A percentile compares a stretch with the other conserved stretches of the same genome.
Conservation (phyloP, 1,140 invertebrate genomes). For the Muscidifurax raptorellus region DNA sequence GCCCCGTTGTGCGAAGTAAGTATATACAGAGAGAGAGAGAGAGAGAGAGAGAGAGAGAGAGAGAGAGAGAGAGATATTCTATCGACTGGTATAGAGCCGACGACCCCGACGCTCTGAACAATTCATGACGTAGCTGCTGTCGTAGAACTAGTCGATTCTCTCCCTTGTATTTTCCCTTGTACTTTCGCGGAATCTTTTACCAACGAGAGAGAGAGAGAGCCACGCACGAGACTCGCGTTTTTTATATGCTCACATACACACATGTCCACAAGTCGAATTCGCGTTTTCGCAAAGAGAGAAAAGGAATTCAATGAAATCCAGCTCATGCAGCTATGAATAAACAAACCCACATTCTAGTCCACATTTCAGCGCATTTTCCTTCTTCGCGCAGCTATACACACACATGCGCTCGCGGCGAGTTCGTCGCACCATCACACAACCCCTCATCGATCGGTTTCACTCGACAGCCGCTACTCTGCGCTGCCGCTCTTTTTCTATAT, state of each 20-base stretch:
- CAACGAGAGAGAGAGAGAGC: too few species aligned
- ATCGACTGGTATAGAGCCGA: constrained; percentile 64
- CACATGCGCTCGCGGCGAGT: background rate
- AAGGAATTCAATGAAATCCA: background rate
- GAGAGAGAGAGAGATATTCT: too few species aligned
- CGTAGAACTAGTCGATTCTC: constrained; percentile 54
- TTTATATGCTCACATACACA: too few species aligned
- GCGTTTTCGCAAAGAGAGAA: too few species aligned
- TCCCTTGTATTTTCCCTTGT: constrained; percentile 41
- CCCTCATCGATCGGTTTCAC: background rate
- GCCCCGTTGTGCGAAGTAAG: background rate
- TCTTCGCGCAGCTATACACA: background rate
- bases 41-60: too few species aligned
- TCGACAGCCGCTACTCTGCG: background rate
- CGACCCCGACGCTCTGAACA: constrained; percentile 64
- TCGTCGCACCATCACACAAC: background rate
- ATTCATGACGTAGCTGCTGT: constrained; percentile 61
- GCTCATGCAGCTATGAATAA: background rate
- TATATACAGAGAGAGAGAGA: constrained; percentile 24
- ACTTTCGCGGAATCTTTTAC: background rate
- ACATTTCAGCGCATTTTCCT: background rate
- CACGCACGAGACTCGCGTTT: too few species aligned
- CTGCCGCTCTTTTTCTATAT: background rate
- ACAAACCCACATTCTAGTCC: background rate
- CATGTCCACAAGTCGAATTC: too few species aligned